Percentiles rank a stretch among this genome's conserved stretches.
These are phyloP conservation scores for Nineta flava DNA, from an alignment of 2,888 invertebrate genomes.

Conservation along the genomic window DNA sequence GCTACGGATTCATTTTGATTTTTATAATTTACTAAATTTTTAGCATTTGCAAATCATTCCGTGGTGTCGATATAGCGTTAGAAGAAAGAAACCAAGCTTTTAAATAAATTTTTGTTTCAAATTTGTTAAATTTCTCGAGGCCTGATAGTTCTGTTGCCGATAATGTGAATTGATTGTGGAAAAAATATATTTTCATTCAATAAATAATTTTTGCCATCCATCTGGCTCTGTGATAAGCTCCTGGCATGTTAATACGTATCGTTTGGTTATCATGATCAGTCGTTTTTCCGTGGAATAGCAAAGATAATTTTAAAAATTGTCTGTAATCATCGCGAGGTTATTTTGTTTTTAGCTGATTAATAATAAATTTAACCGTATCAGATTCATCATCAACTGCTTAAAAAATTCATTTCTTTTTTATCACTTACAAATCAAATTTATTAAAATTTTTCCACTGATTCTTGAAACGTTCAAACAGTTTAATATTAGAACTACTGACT, in stretches of 20 bases:
- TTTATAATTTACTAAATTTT: background rate
- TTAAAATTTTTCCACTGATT: constrained; percentile 10
- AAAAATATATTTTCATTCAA: constrained; percentile 17
- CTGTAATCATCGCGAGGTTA: constrained; percentile 7
- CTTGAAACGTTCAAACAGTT: constrained; percentile 12
- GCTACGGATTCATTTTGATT: background rate
- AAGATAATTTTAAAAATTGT: constrained; percentile 6
- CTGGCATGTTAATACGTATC: constrained; percentile 8
- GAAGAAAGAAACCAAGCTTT: constrained; percentile 13
- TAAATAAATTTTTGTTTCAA: constrained; percentile 13
- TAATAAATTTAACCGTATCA: background rate
- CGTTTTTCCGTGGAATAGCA: constrained; percentile 1
- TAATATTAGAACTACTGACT: constrained; percentile 12
- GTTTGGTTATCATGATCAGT: background rate
- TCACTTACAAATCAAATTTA: constrained; percentile 9
- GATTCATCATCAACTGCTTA: background rate
- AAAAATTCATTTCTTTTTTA: too few relatives aligned
- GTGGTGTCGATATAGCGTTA: constrained; percentile 9
- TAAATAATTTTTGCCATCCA: constrained; percentile 18
- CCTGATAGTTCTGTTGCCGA: constrained; percentile 10
- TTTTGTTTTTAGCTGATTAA: background rate
- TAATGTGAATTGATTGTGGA: constrained; percentile 14
- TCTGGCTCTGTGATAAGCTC: constrained; percentile 15
- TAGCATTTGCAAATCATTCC: background rate
- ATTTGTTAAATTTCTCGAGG: constrained; percentile 14